Evolutionary conservation across 2,888 invertebrate genomes (phyloP).

Genomic region (Lasioglossum zephyrum): DNA sequence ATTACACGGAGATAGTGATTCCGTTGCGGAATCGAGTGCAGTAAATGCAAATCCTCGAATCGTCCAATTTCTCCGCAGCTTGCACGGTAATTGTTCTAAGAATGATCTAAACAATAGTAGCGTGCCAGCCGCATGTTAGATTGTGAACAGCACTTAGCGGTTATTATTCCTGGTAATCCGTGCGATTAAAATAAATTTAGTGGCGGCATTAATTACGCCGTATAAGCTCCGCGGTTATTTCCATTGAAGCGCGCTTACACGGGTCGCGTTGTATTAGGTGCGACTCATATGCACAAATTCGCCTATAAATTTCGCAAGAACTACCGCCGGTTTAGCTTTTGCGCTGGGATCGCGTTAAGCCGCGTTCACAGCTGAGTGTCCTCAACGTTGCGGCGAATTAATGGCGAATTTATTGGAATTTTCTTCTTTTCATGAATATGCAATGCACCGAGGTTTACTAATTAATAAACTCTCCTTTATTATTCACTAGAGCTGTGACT

Average conservation of each 20-base stretch:
- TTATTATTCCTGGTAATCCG: slow-evolving; percentile 81
- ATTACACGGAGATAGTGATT: background rate
- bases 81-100: slow-evolving; percentile 8
- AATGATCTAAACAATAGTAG: slow-evolving; percentile 21
- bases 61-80: slow-evolving; percentile 17
- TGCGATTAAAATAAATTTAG: slow-evolving; percentile 82
- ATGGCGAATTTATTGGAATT: slow-evolving; percentile 4
- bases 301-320: slow-evolving; percentile 61
- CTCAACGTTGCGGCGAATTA: background rate
- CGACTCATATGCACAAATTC: slow-evolving; percentile 59
- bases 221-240: slow-evolving; percentile 66
- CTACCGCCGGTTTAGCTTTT: slow-evolving; percentile 21
- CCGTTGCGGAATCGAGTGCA: background rate
- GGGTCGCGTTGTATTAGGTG: slow-evolving; percentile 56
- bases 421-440: background rate
- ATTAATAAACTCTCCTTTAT: background rate
- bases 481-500: too few species aligned
- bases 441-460: background rate
- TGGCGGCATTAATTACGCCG: slow-evolving; percentile 77
- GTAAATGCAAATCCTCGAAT: slow-evolving; percentile 3
- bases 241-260: slow-evolving; percentile 59
- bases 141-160: slow-evolving; percentile 76
- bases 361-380: slow-evolving; percentile 18
- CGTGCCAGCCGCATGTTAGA: slow-evolving; percentile 50
- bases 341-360: slow-evolving; percentile 34